Evolutionary conservation across 1,140 invertebrate genomes (phyloP).

Genomic region (Odontomachus brunneus): DNA sequence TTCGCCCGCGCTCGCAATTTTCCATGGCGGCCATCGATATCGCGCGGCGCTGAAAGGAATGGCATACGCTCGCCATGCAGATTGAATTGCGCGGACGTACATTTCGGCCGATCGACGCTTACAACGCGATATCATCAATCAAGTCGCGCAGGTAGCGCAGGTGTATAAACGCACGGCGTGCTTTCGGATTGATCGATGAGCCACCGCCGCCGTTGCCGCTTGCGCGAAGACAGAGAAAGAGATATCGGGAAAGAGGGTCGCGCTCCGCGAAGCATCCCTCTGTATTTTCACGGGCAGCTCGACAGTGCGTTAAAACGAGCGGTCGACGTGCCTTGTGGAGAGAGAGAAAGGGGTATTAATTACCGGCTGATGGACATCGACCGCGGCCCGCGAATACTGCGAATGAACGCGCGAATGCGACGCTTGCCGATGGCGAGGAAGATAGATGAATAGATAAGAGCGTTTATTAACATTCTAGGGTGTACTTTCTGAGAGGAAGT

Average conservation of each 20-base stretch:
- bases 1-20: slow-evolving; percentile 33
- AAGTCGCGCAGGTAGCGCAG: slow-evolving; percentile 73
- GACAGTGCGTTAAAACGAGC: slow-evolving; percentile 70
- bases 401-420: slow-evolving; percentile 21
- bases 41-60: slow-evolving; percentile 40
- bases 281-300: slow-evolving; percentile 71
- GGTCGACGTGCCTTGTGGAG: slow-evolving; percentile 56
- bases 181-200: slow-evolving; percentile 76
- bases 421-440: slow-evolving; percentile 14
- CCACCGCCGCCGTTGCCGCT: not conserved
- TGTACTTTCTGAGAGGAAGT: too few species aligned
- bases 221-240: slow-evolving; percentile 40
- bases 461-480: too few species aligned
- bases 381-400: slow-evolving; percentile 36
- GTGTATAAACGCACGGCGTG: slow-evolving; percentile 72
- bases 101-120: slow-evolving; percentile 66
- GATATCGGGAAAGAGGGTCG: slow-evolving; percentile 46
- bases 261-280: too few species aligned
- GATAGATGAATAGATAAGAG: too few species aligned
- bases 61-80: slow-evolving; percentile 55
- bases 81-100: slow-evolving; percentile 55
- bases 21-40: slow-evolving; percentile 40
- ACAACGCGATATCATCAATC: slow-evolving; percentile 76
- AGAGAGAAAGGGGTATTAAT: slow-evolving; percentile 63
- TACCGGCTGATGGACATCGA: slow-evolving; percentile 70